A percentile compares a stretch with the other conserved stretches of the same genome.
These are phyloP conservation scores for Gallinago paraguaiae DNA, from an alignment of 2,113 vertebrate species.

Conservation along the genomic window DNA sequence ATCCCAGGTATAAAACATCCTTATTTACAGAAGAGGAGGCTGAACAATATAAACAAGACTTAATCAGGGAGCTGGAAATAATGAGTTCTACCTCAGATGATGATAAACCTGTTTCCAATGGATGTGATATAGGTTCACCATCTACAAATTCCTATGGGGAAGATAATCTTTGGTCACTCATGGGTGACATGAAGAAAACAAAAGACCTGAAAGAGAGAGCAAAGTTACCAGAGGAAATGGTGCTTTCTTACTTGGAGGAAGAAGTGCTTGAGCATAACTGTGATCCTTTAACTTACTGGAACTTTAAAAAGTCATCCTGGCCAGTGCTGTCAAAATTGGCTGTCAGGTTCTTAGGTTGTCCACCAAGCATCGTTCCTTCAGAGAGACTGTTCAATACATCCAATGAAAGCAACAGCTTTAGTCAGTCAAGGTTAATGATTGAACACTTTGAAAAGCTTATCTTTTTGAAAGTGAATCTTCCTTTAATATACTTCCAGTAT, in stretches of 20 bases:
- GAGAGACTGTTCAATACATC: constrained; percentile 93
- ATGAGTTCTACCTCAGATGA: constrained; percentile 88
- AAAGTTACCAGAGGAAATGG: constrained; percentile 87
- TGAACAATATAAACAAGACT: constrained; percentile 90
- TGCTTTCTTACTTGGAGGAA: constrained; percentile 94
- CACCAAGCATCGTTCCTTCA: constrained; percentile 91
- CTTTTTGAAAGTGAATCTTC: constrained; percentile 98
- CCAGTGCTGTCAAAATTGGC: constrained; percentile 91
- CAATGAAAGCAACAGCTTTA: constrained; percentile 83
- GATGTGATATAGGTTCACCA: constrained; percentile 78
- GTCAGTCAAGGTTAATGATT: constrained; percentile 87
- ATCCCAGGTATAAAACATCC: constrained; percentile 95
- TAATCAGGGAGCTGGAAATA: constrained; percentile 91
- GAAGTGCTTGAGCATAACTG: constrained; percentile 97
- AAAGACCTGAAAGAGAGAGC: constrained; percentile 83
- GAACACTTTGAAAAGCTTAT: constrained; percentile 95
- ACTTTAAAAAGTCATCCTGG: constrained; percentile 92
- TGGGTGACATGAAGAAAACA: constrained; percentile 86
- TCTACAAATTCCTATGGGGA: constrained; percentile 72
- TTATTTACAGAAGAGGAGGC: constrained; percentile 95
- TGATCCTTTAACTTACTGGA: constrained; percentile 97
- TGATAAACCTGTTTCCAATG: constrained; percentile 79
- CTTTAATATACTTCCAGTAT: constrained; percentile 98
- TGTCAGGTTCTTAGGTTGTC: constrained; percentile 92
- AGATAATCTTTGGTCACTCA: constrained; percentile 92